Evolutionary conservation across 2,113 vertebrate genomes (phyloP), one percentile per base, ranked within the genome.

Genomic region (Lanius collurio): DNA sequence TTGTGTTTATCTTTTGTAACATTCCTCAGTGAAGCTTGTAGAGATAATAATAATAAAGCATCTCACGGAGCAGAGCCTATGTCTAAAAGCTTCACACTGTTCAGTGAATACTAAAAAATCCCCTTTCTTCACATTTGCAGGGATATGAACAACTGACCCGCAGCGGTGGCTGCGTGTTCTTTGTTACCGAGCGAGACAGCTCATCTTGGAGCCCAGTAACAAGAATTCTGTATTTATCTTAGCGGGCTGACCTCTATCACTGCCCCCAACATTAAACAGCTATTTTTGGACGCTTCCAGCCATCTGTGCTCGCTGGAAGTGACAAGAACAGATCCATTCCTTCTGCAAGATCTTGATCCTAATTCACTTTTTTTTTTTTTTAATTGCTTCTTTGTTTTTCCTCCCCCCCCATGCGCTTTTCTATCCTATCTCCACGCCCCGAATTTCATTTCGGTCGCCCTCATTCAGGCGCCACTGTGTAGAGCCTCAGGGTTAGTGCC

Each of bases 151-250:
- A 53, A 14, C 35, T 20, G 37, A 53, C 7, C 28, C 0, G 0
- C 63, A 62, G n/a, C 2, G 5, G 13, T 3, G 10, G 24, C 37
- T 60, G 17, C 6, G 0, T 12, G 22, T 33, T 42, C 42, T 62
- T n/a, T 41, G 33, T 33, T 23, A 57, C 7, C 12, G 31, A 46
- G 46, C 2, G 57, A 78, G 52, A 31, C 6, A 27, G 11, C 33
- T 14, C 18, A 15, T 27, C 9, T 1, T 15, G 31, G 21, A 64
- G 18, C 2, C 15, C 60, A 22, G 35, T 18, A 70, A 55, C 28
- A 77, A 47, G 22, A 56, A 33, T n/a, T 91, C 62, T 11, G 8
- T 41, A 16, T 81, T 87, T 53, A 63, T 46, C 57, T 57, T 15
- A 52, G 23, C 10, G 11, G 39, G 6, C 10, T 89, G 80, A 70